Evolutionary conservation across 2,113 vertebrate species (phyloP), one percentile per base, ranked within the genome.

Genomic region (Megaleporinus macrocephalus): DNA sequence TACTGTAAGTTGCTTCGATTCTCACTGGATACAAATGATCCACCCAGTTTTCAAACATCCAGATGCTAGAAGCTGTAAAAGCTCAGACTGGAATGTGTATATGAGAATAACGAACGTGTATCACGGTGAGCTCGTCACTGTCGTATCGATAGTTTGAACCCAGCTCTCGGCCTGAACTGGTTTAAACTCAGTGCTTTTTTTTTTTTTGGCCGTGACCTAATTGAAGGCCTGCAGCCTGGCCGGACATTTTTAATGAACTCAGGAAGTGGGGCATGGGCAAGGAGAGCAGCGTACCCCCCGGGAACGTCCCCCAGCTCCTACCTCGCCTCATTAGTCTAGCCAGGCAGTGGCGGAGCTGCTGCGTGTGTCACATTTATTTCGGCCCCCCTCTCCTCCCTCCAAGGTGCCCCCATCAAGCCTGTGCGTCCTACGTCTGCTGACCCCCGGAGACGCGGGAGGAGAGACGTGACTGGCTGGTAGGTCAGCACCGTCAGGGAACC

Each of bases 261-360:
- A 26, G 63, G 84, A 85, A 93, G 89, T 90, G 86, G 91, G 90
- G 70, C 91, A 91, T 82, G 85, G 88, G 76, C 89, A 87, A 88
- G 86, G 85, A 90, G 90, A 84, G 86, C 53, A 84, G 71, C 82
- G 86, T 12, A 27, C 85, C 83, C 78, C n/a, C 83, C 71, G 84
- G 89, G 89, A 91, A 36, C 74, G 29, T 86, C 80, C 70, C 55
- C 53, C 73, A 71, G 85, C 81, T 86, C 90, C 90, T 73, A 41
- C 68, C 24, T 83, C 61, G 82, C 82, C 85, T 92, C 92, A 92
- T 94, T 92, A 93, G 89, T 91, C 88, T 87, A 91, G 88, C 85
- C 70, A 76, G 85, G 85, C 87, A 36, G 41, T 76, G 87, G 83
- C 80, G n/a, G 83, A 74, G 81, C 80, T 81, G 73, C 74, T 86